These are phyloP conservation scores for Rhinella marina DNA, from an alignment of 2,797 vertebrate genomes.

Conservation along the genomic window DNA sequence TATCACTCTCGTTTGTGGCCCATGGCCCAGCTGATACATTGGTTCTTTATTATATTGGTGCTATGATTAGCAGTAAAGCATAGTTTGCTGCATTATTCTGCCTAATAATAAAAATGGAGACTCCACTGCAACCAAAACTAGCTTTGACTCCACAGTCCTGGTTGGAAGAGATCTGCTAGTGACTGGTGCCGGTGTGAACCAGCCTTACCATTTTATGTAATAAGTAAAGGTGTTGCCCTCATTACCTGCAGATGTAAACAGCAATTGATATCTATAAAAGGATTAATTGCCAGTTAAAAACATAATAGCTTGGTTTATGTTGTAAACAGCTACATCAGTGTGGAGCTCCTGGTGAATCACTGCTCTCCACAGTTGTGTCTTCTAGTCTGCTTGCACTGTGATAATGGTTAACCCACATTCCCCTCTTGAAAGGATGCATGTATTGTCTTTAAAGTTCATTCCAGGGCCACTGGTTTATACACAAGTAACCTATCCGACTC, in stretches of 20 bases:
- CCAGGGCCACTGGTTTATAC: neutral
- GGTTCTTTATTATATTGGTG: too few species aligned
- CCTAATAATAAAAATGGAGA: neutral
- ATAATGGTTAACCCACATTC: neutral
- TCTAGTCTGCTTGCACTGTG: neutral
- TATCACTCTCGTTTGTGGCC: neutral
- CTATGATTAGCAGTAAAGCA: too few species aligned
- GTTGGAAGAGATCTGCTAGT: too few species aligned
- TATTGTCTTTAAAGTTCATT: neutral
- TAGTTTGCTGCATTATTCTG: neutral
- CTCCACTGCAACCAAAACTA: too few species aligned
- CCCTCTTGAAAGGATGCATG: neutral
- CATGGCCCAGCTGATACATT: neutral
- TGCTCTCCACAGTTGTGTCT: neutral
- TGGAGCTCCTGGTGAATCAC: neutral
- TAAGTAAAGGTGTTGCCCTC: neutral
- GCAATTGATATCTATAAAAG: constrained; percentile 16
- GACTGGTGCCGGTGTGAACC: too few species aligned
- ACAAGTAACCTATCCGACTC: neutral
- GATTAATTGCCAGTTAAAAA: constrained; percentile 1
- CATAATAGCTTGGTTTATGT: neutral
- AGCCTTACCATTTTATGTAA: neutral
- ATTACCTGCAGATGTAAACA: neutral
- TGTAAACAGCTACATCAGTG: neutral
- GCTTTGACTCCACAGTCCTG: too few species aligned